Conservation (phyloP, 2,797 vertebrate species). For the Tinamus major region DNA sequence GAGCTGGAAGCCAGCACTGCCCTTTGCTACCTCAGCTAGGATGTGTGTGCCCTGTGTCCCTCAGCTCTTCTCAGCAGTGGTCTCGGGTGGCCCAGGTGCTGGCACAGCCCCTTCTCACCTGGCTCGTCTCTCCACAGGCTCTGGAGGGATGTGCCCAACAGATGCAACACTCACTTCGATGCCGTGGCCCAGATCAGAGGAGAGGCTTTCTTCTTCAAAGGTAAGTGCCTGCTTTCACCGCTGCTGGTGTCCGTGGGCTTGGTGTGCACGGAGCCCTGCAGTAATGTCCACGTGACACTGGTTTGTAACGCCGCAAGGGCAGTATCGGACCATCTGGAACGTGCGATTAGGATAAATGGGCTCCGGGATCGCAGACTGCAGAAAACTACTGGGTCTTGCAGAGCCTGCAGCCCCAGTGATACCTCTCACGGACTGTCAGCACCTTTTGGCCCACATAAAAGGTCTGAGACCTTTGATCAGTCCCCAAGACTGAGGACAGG, state of each 20-base stretch:
- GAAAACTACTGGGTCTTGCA: background rate
- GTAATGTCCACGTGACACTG: background rate
- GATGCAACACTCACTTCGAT: slow-evolving; percentile 90
- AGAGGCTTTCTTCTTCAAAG: slow-evolving; percentile 97
- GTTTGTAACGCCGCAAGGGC: background rate
- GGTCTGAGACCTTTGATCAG: background rate
- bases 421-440: rapidly evolving
- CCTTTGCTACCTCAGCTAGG: background rate
- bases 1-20: background rate
- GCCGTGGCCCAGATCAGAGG: slow-evolving; percentile 98
- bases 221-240: slow-evolving; percentile 39
- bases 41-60: background rate
- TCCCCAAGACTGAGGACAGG: background rate
- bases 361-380: rapidly evolving
- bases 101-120: background rate
- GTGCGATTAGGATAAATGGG: background rate
- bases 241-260: rapidly evolving
- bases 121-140: slow-evolving; percentile 76
- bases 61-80: rapidly evolving
- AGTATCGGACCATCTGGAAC: rapidly evolving
- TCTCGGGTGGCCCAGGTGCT: background rate
- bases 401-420: background rate
- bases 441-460: background rate
- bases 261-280: rapidly evolving
- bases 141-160: slow-evolving; percentile 86